Conservation (phyloP, 2,888 invertebrate species). For the Melolontha melolontha region DNA sequence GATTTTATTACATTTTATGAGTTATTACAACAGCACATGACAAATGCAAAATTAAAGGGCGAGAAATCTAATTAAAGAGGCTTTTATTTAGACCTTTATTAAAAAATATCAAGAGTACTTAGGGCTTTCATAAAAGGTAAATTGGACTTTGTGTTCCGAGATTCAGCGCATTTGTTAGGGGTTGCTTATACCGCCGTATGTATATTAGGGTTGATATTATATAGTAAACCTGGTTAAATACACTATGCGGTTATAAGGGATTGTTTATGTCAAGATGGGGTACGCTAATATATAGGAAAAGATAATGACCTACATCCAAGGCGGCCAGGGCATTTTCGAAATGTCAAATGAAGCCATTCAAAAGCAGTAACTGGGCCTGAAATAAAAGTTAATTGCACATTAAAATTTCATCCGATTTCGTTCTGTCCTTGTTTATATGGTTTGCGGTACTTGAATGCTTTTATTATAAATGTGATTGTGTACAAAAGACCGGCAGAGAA, state of each 20-base stretch:
- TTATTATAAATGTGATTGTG: constrained; percentile 17
- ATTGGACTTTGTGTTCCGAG: constrained; percentile 42
- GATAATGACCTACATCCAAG: constrained; percentile 24
- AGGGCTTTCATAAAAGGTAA: constrained; percentile 25
- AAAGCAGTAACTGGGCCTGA: constrained; percentile 3
- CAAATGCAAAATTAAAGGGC: too few species aligned
- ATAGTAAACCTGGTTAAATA: constrained; percentile 54
- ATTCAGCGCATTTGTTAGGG: constrained; percentile 51
- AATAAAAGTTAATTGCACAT: constrained; percentile 29
- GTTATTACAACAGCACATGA: too few species aligned
- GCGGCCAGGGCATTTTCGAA: constrained; percentile 16
- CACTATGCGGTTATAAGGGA: constrained; percentile 45
- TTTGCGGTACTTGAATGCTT: constrained; percentile 16
- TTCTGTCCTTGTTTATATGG: constrained; percentile 14
- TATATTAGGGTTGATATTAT: constrained; percentile 54
- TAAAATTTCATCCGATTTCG: constrained; percentile 23
- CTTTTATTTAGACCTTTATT: constrained; percentile 23
- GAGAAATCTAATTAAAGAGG: constrained; percentile 43
- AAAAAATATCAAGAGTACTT: constrained; percentile 30
- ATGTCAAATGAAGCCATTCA: constrained; percentile 30
- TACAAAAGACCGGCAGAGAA: neutral
- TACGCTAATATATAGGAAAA: constrained; percentile 19
- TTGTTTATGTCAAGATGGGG: constrained; percentile 51
- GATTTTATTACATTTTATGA: too few species aligned
- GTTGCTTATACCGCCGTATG: constrained; percentile 51